Percentiles rank a stretch among this genome's conserved stretches.
These are phyloP conservation scores for Vanessa atalanta DNA, from an alignment of 1,140 invertebrate genomes.

Conservation along the genomic window DNA sequence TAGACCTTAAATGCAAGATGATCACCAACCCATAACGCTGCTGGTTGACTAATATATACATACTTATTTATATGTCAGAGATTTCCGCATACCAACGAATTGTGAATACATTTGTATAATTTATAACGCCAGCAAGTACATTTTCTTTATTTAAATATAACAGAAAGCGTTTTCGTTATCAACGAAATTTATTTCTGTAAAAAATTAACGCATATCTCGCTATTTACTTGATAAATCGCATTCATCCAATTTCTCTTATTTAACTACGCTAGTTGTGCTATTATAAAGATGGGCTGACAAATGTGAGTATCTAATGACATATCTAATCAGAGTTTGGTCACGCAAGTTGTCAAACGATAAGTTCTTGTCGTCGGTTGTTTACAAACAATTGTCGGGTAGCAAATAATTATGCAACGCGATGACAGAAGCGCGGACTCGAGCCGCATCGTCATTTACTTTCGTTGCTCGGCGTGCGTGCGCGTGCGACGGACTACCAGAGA, in stretches of 20 bases:
- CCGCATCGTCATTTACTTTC: slow-evolving; percentile 69
- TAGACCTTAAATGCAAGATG: slow-evolving; percentile 25
- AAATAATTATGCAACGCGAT: slow-evolving; percentile 77
- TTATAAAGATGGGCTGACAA: slow-evolving; percentile 5
- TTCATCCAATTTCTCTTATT: slow-evolving; percentile 22
- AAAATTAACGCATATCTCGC: background rate
- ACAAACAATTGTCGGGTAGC: slow-evolving; percentile 75
- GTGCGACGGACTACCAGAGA: slow-evolving; percentile 59
- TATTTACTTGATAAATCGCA: background rate
- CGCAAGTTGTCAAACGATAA: slow-evolving; percentile 56
- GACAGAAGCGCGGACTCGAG: slow-evolving; percentile 57
- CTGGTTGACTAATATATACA: slow-evolving; percentile 9
- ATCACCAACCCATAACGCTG: slow-evolving; percentile 34
- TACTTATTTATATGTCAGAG: slow-evolving; percentile 35
- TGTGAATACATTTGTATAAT: slow-evolving; percentile 19
- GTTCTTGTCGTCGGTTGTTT: slow-evolving; percentile 69
- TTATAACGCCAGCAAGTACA: background rate
- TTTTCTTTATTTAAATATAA: slow-evolving; percentile 16
- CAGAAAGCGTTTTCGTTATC: background rate
- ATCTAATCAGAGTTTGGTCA: slow-evolving; percentile 62
- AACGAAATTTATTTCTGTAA: background rate
- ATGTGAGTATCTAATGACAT: slow-evolving; percentile 41
- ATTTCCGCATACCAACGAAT: slow-evolving; percentile 48
- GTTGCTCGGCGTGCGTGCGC: slow-evolving; percentile 61
- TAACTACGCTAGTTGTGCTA: background rate